Conservation (phyloP, 2,797 vertebrate species). For the Enteromius argenteus region DNA sequence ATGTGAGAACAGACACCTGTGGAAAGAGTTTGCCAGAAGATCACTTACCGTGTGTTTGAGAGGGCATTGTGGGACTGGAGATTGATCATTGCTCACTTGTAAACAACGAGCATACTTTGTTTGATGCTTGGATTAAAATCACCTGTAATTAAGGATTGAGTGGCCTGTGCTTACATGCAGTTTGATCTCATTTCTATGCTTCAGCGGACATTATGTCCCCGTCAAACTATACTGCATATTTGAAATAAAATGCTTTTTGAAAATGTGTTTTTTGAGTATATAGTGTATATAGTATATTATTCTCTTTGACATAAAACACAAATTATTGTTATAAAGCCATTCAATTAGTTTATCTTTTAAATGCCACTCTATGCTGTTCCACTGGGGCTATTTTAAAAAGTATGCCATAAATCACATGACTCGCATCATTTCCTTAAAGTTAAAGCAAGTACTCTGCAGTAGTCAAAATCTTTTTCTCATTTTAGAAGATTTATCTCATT, state of each 20-base stretch:
- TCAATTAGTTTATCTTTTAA: too few species aligned
- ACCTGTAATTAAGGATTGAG: slow-evolving; percentile 3
- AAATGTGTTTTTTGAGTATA: too few species aligned
- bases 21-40: slow-evolving; percentile 25
- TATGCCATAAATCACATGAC: too few species aligned
- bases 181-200: not conserved
- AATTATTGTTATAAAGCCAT: too few species aligned
- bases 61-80: not conserved
- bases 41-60: slow-evolving; percentile 11
- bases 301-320: too few species aligned
- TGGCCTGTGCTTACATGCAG: not conserved
- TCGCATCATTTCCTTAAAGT: too few species aligned
- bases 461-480: too few species aligned
- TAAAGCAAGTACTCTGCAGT: too few species aligned
- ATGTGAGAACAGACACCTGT: not conserved
- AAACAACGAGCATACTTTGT: not conserved
- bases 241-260: not conserved
- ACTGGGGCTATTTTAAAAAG: too few species aligned
- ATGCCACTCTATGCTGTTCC: too few species aligned
- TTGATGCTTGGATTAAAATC: not conserved
- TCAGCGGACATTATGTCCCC: not conserved
- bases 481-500: too few species aligned
- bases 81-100: not conserved
- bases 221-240: not conserved
- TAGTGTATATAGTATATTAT: too few species aligned